Evolutionary conservation across 1,140 invertebrate genomes (phyloP).

Genomic region (Euura lappo): DNA sequence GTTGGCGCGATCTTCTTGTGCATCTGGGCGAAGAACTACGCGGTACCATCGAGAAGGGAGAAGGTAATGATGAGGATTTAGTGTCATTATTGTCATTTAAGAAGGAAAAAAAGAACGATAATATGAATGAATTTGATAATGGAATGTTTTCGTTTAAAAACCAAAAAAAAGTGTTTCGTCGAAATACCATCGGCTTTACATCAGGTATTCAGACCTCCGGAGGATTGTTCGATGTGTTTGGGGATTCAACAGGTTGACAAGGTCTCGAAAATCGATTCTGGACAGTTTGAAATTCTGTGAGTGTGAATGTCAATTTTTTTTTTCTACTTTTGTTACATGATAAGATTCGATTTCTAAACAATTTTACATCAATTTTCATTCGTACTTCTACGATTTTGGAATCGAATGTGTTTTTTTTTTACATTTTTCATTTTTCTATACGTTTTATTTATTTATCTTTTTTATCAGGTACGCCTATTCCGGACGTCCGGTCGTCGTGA

Average conservation of each 20-base stretch:
- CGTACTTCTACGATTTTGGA: too few species aligned
- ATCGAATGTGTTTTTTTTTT: neutral
- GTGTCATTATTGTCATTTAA: conserved; percentile 13
- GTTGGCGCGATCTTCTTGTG: neutral
- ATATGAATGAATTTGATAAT: too few species aligned
- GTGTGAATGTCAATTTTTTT: conserved; percentile 20
- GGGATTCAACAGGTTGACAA: conserved; percentile 68
- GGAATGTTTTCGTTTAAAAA: conserved; percentile 33
- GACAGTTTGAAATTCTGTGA: conserved; percentile 71
- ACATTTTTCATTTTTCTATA: too few species aligned
- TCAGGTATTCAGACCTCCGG: conserved; percentile 73
- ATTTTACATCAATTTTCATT: too few species aligned
- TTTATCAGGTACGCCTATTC: conserved; percentile 73
- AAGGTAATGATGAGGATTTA: conserved; percentile 18
- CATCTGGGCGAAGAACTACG: neutral
- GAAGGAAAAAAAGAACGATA: conserved; percentile 8
- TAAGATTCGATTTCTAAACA: too few species aligned
- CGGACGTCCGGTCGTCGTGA: conserved; percentile 82
- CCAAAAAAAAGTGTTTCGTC: conserved; percentile 62
- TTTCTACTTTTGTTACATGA: too few species aligned
- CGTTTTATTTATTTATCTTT: neutral
- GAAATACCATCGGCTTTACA: conserved; percentile 64
- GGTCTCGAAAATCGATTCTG: conserved; percentile 68
- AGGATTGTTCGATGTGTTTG: conserved; percentile 76
- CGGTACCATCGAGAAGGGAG: neutral